Evolutionary conservation across 2,888 invertebrate genomes (phyloP).

Genomic region (Tiliacea citrago): DNA sequence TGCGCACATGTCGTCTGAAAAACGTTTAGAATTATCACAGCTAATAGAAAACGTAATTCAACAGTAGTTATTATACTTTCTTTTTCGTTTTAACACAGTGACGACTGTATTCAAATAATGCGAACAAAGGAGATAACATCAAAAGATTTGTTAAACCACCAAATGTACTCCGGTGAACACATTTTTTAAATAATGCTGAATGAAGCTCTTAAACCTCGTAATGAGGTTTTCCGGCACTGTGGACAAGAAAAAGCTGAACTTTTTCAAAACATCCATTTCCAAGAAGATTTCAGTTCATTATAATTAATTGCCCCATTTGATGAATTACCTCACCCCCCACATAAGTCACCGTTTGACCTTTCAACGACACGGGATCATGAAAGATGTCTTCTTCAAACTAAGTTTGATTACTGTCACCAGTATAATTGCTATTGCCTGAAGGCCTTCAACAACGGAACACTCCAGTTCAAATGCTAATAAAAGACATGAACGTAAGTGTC

Average conservation of each 20-base stretch:
- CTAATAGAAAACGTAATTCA: conserved; percentile 6
- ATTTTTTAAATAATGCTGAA: conserved; percentile 11
- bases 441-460: not conserved
- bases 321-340: not conserved
- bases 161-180: conserved; percentile 16
- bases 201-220: conserved; percentile 19
- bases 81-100: conserved; percentile 6
- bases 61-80: not conserved
- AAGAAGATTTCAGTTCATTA: conserved; percentile 15
- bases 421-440: conserved; percentile 13
- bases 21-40: conserved; percentile 21
- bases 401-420: conserved; percentile 13
- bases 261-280: conserved; percentile 1
- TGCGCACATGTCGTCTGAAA: conserved; percentile 49
- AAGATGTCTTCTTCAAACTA: not conserved
- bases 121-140: conserved; percentile 4
- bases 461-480: conserved; percentile 25
- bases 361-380: not conserved
- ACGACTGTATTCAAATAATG: not conserved
- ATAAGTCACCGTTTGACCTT: conserved; percentile 15
- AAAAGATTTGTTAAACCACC: conserved; percentile 2
- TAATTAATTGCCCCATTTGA: conserved; percentile 20
- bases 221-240: conserved; percentile 18
- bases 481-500: conserved; percentile 17
- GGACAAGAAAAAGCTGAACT: conserved; percentile 12